These are phyloP conservation scores for Escarpia spicata DNA, from an alignment of 2,888 invertebrate genomes.

Conservation along the genomic window DNA sequence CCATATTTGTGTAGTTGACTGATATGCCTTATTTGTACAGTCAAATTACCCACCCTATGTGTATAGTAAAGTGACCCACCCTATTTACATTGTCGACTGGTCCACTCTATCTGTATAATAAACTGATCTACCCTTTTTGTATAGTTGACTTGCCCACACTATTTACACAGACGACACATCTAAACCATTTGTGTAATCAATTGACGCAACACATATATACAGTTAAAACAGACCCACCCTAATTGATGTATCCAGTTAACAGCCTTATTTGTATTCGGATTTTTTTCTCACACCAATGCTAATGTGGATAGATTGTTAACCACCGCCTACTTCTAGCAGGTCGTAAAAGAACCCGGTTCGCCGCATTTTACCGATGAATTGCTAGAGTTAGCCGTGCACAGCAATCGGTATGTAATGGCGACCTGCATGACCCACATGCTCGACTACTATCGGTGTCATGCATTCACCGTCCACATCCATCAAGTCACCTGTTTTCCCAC, in stretches of 20 bases:
- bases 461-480: neutral
- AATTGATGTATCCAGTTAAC: neutral
- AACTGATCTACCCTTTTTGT: neutral
- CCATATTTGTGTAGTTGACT: neutral
- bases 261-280: neutral
- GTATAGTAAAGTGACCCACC: neutral
- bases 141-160: neutral
- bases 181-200: neutral
- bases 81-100: neutral
- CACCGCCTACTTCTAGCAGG: neutral
- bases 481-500: neutral
- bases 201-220: neutral
- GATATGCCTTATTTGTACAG: neutral
- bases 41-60: neutral
- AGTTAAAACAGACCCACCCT: neutral
- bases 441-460: neutral
- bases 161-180: neutral
- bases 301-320: neutral
- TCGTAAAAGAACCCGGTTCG: neutral
- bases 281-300: neutral
- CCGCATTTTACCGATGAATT: neutral
- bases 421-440: neutral
- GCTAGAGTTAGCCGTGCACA: neutral
- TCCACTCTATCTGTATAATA: neutral
- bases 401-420: neutral